phyloP scores from a whole-genome alignment of 1,140 invertebrate species.

The Battus philenor region DNA sequence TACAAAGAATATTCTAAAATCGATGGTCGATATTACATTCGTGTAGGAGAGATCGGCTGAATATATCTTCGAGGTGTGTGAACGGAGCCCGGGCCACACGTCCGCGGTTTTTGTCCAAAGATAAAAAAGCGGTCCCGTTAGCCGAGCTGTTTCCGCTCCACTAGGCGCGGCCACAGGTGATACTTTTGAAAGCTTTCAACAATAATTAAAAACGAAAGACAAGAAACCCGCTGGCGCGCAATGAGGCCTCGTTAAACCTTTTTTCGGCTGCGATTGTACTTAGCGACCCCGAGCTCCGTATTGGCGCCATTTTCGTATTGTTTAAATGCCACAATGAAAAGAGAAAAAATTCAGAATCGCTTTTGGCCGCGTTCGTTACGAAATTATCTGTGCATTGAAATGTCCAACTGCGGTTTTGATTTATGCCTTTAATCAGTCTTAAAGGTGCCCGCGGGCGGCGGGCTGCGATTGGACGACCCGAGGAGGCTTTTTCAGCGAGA shows the following conservation, averaged over 20 bases:
- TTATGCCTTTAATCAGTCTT: constrained; percentile 68
- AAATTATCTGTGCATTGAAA: constrained; percentile 55
- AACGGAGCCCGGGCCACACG: too few relatives aligned
- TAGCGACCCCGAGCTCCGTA: constrained; percentile 19
- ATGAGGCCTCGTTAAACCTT: constrained; percentile 48
- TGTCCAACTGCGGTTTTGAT: constrained; percentile 67
- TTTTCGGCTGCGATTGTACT: constrained; percentile 34
- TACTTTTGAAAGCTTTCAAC: constrained; percentile 46
- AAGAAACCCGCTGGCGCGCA: constrained; percentile 23
- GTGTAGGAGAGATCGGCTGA: too few relatives aligned
- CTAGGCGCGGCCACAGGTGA: constrained; percentile 63
- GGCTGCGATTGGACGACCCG: constrained; percentile 48
- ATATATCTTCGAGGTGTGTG: too few relatives aligned
- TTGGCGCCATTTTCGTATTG: constrained; percentile 1
- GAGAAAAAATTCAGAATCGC: constrained; percentile 21
- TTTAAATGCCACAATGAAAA: background rate
- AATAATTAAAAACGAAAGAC: constrained; percentile 60
- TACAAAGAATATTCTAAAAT: too few relatives aligned
- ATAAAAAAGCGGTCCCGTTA: constrained; percentile 61
- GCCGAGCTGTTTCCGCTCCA: constrained; percentile 63
- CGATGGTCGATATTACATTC: too few relatives aligned
- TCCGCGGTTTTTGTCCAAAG: constrained; percentile 54
- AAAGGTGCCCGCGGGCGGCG: constrained; percentile 60
- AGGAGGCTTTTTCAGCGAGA: constrained; percentile 39
- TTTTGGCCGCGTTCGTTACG: constrained; percentile 32